Percentiles rank a stretch among this genome's conserved stretches.
Conservation (phyloP, 2,113 vertebrate species). For the Silurus glanis region DNA sequence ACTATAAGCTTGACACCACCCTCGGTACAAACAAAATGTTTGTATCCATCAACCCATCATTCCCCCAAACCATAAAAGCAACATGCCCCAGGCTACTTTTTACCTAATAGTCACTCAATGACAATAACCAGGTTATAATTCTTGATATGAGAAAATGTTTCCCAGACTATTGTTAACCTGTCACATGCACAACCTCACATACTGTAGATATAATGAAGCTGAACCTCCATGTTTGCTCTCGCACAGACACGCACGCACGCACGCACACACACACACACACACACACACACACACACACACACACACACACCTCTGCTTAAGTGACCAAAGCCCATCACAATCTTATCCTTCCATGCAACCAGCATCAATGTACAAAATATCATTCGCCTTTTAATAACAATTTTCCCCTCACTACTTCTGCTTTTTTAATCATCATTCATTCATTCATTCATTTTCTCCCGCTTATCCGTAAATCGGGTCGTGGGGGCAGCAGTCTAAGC, state of each 20-base stretch:
- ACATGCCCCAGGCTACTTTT: neutral
- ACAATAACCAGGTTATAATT: constrained; percentile 10
- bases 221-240: neutral
- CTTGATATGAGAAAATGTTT: neutral
- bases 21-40: too few species aligned
- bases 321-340: neutral
- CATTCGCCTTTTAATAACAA: neutral
- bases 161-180: neutral
- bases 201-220: neutral
- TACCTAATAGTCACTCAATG: neutral
- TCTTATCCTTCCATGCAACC: neutral
- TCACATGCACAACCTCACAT: neutral
- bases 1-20: neutral
- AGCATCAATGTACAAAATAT: neutral
- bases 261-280: neutral
- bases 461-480: too few species aligned
- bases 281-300: neutral
- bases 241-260: neutral
- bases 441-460: too few species aligned
- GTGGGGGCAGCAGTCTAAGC: too few species aligned
- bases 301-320: neutral
- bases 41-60: too few species aligned
- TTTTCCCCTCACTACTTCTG: too few species aligned
- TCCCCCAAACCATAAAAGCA: neutral
- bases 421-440: neutral